Evolutionary conservation across 2,888 invertebrate species (phyloP).

Genomic region (Tetranychus truncatus): DNA sequence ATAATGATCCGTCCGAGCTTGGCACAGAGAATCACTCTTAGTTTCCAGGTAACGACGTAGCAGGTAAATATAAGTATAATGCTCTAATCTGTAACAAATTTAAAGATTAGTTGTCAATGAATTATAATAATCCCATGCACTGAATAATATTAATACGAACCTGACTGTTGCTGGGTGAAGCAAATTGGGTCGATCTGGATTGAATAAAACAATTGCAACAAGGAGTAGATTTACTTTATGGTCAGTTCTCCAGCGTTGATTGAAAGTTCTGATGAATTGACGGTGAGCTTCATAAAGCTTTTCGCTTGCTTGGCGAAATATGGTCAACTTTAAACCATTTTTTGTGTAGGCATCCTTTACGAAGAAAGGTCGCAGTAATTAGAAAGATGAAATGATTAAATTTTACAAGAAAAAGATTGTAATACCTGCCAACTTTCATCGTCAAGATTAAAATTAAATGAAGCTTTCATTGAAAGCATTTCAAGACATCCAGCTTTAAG

Average conservation of each 20-base stretch:
- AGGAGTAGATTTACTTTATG: constrained; percentile 74
- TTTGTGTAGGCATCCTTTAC: not conserved
- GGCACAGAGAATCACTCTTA: constrained; percentile 19
- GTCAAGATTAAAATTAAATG: not conserved
- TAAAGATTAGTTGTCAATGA: not conserved
- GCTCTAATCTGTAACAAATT: constrained; percentile 21
- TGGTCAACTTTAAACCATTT: constrained; percentile 46
- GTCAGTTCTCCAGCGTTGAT: constrained; percentile 63
- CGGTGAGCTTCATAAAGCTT: constrained; percentile 73
- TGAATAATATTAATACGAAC: not conserved
- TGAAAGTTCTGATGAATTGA: constrained; percentile 64
- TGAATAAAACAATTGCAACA: constrained; percentile 74
- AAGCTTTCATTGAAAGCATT: constrained; percentile 51
- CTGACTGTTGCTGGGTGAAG: constrained; percentile 63
- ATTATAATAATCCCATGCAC: not conserved
- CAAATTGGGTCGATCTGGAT: constrained; percentile 57
- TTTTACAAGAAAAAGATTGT: not conserved
- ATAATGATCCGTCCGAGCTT: constrained; percentile 41
- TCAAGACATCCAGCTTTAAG: constrained; percentile 87
- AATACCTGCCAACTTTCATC: not conserved
- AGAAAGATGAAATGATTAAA: not conserved
- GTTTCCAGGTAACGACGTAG: constrained; percentile 25
- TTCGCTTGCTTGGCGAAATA: constrained; percentile 65
- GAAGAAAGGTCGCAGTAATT: not conserved
- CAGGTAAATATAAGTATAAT: constrained; percentile 25